These are phyloP conservation scores for Stegophylla sp. DNA, from an alignment of 2,888 invertebrate genomes.

Conservation along the genomic window DNA sequence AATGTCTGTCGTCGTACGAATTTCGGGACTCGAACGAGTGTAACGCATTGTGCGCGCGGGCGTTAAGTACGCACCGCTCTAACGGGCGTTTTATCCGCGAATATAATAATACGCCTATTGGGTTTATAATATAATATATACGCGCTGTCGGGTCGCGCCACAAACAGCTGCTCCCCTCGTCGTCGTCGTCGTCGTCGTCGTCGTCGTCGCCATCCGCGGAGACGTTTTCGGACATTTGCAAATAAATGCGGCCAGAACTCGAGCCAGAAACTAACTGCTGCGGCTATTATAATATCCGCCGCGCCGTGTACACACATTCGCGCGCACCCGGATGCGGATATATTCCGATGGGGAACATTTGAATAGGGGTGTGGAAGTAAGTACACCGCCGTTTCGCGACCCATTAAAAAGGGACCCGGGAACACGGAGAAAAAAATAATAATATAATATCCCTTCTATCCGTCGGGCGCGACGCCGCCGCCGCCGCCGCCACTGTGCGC, in stretches of 20 bases:
- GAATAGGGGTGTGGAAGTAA: constrained; percentile 32
- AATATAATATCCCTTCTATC: constrained; percentile 7
- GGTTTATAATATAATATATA: too few relatives aligned
- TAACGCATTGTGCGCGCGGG: constrained; percentile 1
- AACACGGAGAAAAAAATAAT: background rate
- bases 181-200: too few relatives aligned
- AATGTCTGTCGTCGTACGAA: constrained; percentile 24
- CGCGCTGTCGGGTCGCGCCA: background rate
- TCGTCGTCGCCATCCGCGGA: too few relatives aligned
- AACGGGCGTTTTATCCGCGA: too few relatives aligned
- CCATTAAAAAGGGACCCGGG: constrained; percentile 45
- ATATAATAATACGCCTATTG: background rate
- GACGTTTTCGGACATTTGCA: constrained; percentile 35
- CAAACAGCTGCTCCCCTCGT: constrained; percentile 50
- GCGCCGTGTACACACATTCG: background rate
- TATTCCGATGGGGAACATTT: constrained; percentile 18
- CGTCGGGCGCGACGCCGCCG: background rate
- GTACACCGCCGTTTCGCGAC: constrained; percentile 41
- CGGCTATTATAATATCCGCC: background rate
- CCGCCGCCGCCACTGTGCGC: constrained; percentile 18
- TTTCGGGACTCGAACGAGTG: constrained; percentile 30
- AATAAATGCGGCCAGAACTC: too few relatives aligned
- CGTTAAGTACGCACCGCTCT: constrained; percentile 12
- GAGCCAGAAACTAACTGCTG: constrained; percentile 33
- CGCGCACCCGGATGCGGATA: background rate